phyloP scores from a whole-genome alignment of 2,888 invertebrate genomes.

The Anoplius nigerrimus region DNA sequence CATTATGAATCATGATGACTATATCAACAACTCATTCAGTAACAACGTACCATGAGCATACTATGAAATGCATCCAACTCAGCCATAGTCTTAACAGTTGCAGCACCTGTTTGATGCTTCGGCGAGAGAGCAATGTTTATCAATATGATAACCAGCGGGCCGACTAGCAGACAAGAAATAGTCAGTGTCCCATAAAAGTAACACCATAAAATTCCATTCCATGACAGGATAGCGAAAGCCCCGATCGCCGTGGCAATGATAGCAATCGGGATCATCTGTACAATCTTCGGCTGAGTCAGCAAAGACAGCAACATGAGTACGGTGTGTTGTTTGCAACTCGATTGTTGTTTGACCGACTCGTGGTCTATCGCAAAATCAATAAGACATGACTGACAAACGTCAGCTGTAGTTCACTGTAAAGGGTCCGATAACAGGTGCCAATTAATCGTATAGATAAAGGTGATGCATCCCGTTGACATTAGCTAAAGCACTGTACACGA shows the following conservation, averaged over 20 bases:
- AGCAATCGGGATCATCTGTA: conserved; percentile 30
- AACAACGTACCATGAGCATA: conserved; percentile 78
- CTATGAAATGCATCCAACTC: conserved; percentile 80
- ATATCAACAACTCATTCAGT: neutral
- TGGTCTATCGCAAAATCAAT: no score
- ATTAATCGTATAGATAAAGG: no score
- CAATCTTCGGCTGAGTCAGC: no score
- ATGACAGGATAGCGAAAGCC: conserved; percentile 50
- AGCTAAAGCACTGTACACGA: no score
- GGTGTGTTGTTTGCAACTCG: no score
- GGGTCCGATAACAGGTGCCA: no score
- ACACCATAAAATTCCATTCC: conserved; percentile 61
- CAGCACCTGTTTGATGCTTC: conserved; percentile 80
- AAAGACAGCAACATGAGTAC: no score
- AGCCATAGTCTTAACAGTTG: conserved; percentile 79
- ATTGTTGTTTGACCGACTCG: no score
- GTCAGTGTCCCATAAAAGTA: conserved; percentile 63
- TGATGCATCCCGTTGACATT: no score
- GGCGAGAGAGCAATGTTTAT: conserved; percentile 82
- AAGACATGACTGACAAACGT: no score
- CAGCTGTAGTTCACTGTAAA: no score
- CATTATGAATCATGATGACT: neutral
- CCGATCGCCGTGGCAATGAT: conserved; percentile 36
- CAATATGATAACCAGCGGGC: conserved; percentile 77
- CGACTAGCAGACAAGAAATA: conserved; percentile 69